These are phyloP conservation scores for Standfussiana lucernea DNA, from an alignment of 2,888 invertebrate species.

Conservation along the genomic window DNA sequence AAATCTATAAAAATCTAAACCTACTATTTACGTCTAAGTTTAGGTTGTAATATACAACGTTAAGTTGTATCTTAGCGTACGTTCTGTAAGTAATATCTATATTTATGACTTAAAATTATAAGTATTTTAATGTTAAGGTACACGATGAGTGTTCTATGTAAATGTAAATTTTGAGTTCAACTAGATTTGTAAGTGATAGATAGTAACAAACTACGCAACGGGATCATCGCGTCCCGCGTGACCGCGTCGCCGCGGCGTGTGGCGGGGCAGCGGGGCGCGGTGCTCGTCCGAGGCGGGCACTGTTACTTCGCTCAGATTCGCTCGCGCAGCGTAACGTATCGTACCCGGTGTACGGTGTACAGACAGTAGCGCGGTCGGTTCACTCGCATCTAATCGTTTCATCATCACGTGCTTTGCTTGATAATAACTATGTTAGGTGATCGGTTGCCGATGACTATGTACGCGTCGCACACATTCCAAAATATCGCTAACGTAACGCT, in stretches of 20 bases:
- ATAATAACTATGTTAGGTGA: constrained; percentile 68
- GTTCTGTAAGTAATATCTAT: constrained; percentile 86
- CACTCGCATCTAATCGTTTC: constrained; percentile 61
- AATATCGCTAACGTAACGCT: constrained; percentile 85
- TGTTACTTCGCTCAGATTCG: constrained; percentile 88
- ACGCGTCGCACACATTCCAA: constrained; percentile 89
- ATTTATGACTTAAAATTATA: constrained; percentile 87
- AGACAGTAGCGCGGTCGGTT: constrained; percentile 58
- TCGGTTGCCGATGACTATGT: constrained; percentile 73
- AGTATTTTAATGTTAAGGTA: constrained; percentile 86
- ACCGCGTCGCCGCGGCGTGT: constrained; percentile 13
- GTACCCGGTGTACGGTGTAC: constrained; percentile 62
- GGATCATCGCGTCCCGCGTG: constrained; percentile 55
- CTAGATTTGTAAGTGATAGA: constrained; percentile 80
- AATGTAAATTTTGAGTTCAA: constrained; percentile 89
- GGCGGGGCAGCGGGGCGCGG: constrained; percentile 47
- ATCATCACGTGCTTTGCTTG: constrained; percentile 70
- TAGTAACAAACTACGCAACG: constrained; percentile 72
- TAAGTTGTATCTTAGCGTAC: constrained; percentile 82
- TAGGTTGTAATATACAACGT: constrained; percentile 84
- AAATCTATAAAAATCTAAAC: constrained; percentile 81
- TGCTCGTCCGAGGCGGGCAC: constrained; percentile 72
- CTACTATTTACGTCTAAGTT: constrained; percentile 86
- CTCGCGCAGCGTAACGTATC: constrained; percentile 75
- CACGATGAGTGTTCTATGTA: constrained; percentile 87